These are phyloP conservation scores for Caiman crocodilus DNA, from an alignment of 2,797 vertebrate species.

Conservation along the genomic window DNA sequence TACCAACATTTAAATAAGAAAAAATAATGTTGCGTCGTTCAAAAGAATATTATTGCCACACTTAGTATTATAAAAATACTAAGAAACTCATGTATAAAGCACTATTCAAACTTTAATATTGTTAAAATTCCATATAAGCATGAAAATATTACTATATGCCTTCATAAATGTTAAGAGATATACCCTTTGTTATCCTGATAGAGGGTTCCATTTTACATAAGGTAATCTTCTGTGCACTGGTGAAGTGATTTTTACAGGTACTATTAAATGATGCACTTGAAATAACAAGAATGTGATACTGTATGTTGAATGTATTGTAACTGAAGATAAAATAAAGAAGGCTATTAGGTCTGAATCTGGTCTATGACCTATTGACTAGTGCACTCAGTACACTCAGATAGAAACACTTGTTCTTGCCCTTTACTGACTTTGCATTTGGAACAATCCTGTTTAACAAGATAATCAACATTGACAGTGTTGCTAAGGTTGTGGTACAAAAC, in stretches of 20 bases:
- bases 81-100: neutral
- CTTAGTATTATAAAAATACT: neutral
- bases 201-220: neutral
- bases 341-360: neutral
- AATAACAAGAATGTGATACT: neutral
- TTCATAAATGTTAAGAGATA: neutral
- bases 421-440: neutral
- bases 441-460: neutral
- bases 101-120: accelerated
- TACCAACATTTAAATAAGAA: neutral
- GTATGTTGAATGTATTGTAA: neutral
- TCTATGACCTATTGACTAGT: neutral
- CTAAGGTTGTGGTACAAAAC: neutral
- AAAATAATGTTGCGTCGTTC: neutral
- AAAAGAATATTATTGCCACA: neutral
- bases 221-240: neutral
- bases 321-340: neutral
- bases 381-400: neutral
- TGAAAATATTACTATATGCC: neutral
- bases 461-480: neutral
- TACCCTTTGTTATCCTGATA: neutral
- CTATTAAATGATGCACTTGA: neutral
- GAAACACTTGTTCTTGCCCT: neutral
- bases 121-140: neutral
- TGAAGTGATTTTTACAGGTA: neutral